Evolutionary conservation across 1,140 invertebrate genomes (phyloP), one percentile per base, ranked within the genome.

Genomic region (Plectrocnemia conspersa): DNA sequence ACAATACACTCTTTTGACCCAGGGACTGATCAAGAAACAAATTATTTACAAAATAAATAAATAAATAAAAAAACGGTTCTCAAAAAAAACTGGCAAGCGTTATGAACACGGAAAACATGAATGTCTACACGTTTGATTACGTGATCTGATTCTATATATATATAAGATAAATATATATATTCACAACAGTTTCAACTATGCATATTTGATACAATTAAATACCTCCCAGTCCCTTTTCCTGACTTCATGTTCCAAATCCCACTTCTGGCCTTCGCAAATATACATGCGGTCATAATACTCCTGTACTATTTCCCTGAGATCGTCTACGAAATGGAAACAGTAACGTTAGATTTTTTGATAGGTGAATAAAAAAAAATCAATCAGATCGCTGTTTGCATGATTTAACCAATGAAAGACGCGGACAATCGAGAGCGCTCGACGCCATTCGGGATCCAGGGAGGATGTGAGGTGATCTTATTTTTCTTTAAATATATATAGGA

Each of bases 161-260:
- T 48, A 48, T 47, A 48, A 27, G 13, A 22, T 22, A 22, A 29
- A 46, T 46, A 47, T 27, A 27, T 16, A 32, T 74, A 75, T 75
- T 75, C 73, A 75, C 73, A 74, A 60, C 53, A 74, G 74, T 70
- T 68, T 72, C 68, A 70, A 69, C n/a, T 74, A 73, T 71, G 50
- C 40, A 59, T 47, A 56, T 56, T 62, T 69, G 54, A 56, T 61
- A 72, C 70, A 71, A 66, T 53, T 77, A 77, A 79, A 83, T 89
- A 96, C 92, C 91, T 97, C 93, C 79, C 87, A 92, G 82, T 97
- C 93, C 84, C 91, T 93, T 83, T 92, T 93, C 80, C 89, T 85
- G 79, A 97, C 92, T 86, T 96, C 91, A 82, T 91, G 88, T 87
- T 98, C 94, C 88, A 97, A 93, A 88, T 97, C 94, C 88, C 93